Base-by-base conservation (phyloP, 2,113 vertebrate species). In the Heptranchias perlo region DNA sequence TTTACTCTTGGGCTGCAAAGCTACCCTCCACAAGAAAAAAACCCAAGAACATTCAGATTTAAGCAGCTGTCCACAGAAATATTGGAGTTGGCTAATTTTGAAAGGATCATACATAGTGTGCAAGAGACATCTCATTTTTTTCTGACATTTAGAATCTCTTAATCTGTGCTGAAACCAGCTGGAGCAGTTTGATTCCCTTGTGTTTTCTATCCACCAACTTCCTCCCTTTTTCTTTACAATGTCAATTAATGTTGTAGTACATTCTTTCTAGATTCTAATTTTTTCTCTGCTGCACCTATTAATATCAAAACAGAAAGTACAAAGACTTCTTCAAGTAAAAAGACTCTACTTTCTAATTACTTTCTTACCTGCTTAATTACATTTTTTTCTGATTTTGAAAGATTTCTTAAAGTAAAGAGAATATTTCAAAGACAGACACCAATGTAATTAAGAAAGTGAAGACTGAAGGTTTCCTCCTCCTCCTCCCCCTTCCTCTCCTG, bases 81-180 rank as follows among this genome's bases (percentile, higher is more conserved):
- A 93, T 62, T 39, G 58, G n/a, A 93, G 89, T 16, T 10, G 61
- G 58, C n/a, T 64, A n/a, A 64, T 64, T 93, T 93, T 64, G 58
- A 93, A 93, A 93, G 16, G 58, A 93, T 93, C 58, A 93, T 93
- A 93, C 89, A 62, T 89, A 11, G 52, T 13, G 58, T 39, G 58
- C 31, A 93, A 93, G 61, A 62, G 58, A 7, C 89, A 62, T 62
- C 78, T 39, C 18, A 21, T 82, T 82, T 44, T 62, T 61, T 62
- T 47, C 18, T 92, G 89, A 92, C 89, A 62, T 92, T 92, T 58
- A 92, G 58, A 93, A 93, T 93, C 35, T 64, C 89, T 93, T 93
- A 93, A 93, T 93, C 89, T 62, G 58, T 61, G 89, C 58, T 92
- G 58, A 62, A 92, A 61, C 89, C 54, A 61, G 14, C 89, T 62